Evolutionary conservation across 2,888 invertebrate species (phyloP).

Genomic region (Pheosia gnoma): DNA sequence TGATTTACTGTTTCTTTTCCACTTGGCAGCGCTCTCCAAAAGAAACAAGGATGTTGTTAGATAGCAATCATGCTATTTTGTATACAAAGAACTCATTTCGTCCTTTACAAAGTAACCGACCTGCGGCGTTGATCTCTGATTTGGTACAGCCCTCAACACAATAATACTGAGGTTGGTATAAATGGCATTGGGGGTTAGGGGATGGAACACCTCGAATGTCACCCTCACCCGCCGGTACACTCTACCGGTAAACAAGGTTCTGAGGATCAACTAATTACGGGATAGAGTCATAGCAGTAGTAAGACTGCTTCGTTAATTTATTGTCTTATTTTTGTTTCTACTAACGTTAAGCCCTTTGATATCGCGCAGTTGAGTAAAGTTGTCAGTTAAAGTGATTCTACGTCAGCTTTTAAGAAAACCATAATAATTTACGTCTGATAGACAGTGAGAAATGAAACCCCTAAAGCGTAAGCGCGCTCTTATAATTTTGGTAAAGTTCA

Average conservation of each 20-base stretch:
- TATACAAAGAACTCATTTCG: slow-evolving; percentile 43
- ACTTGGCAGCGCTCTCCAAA: slow-evolving; percentile 32
- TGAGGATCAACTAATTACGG: background rate
- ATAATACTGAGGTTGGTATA: slow-evolving; percentile 15
- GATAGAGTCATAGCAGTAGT: background rate
- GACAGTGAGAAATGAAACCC: too few relatives aligned
- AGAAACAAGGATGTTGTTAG: slow-evolving; percentile 36
- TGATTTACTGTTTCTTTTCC: slow-evolving; percentile 33
- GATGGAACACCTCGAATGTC: slow-evolving; percentile 2
- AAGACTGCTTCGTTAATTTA: background rate
- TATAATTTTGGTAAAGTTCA: too few relatives aligned
- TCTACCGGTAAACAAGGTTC: background rate
- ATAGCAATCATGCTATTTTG: slow-evolving; percentile 45
- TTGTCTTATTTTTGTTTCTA: too few relatives aligned
- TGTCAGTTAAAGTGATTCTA: too few relatives aligned
- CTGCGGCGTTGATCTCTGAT: slow-evolving; percentile 32
- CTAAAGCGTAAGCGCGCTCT: too few relatives aligned
- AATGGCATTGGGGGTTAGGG: slow-evolving; percentile 7
- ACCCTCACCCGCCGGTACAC: background rate
- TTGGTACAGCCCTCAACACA: slow-evolving; percentile 17
- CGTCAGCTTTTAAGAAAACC: too few relatives aligned
- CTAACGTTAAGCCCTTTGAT: too few relatives aligned
- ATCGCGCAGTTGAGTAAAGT: too few relatives aligned
- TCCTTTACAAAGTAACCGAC: slow-evolving; percentile 37
- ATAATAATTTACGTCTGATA: too few relatives aligned